Percentiles rank a stretch among this genome's conserved stretches.
These are phyloP conservation scores for Pogonognathellus flavescens DNA, from an alignment of 1,140 invertebrate species.

Conservation along the genomic window DNA sequence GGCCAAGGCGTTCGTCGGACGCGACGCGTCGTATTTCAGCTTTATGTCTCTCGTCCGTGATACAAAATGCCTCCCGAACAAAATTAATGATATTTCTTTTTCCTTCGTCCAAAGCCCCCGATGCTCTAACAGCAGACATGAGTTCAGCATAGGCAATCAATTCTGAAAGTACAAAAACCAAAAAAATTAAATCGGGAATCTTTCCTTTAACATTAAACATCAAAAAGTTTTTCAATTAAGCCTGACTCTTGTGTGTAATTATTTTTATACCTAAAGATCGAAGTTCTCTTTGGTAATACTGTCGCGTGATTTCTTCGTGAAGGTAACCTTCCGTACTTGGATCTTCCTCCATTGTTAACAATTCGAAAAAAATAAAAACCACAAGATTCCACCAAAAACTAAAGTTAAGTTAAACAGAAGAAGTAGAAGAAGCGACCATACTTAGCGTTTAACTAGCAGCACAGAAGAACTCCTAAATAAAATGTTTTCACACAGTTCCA, in stretches of 20 bases:
- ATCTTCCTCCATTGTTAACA: conserved; percentile 10
- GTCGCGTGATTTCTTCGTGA: background rate
- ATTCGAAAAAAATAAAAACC: background rate
- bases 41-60: conserved; percentile 58
- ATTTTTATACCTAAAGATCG: conserved; percentile 47
- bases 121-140: conserved; percentile 57
- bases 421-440: no score
- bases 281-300: conserved; percentile 34
- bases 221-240: background rate
- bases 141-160: conserved; percentile 55
- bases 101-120: conserved; percentile 53
- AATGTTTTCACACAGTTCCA: no score
- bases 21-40: conserved; percentile 58
- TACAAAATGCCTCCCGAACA: conserved; percentile 51
- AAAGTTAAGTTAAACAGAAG: no score
- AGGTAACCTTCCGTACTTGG: background rate
- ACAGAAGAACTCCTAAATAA: no score
- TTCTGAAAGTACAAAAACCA: conserved; percentile 51
- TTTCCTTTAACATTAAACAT: background rate
- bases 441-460: no score
- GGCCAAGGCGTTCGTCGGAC: conserved; percentile 45
- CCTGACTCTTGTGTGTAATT: no score
- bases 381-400: no score
- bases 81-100: conserved; percentile 42
- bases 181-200: background rate